A percentile compares a stretch with the other conserved stretches of the same genome.
Conservation (phyloP, 2,888 invertebrate genomes). For the Ectropis crepuscularia region DNA sequence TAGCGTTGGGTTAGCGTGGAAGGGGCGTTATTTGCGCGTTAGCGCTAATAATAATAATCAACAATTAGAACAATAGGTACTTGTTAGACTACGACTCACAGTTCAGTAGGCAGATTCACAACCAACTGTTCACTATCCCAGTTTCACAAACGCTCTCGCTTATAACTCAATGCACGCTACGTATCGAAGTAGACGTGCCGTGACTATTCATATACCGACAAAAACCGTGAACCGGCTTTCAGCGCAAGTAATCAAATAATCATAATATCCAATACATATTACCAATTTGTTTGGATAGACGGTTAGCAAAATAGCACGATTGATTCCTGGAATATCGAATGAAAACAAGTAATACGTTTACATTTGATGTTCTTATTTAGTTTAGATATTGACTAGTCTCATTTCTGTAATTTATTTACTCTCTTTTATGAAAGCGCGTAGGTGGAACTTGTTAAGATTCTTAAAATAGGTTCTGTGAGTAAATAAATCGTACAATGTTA, state of each 20-base stretch:
- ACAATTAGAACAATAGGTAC: too few relatives aligned
- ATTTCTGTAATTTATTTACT: neutral
- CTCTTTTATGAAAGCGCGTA: neutral
- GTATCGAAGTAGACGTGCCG: constrained; percentile 12
- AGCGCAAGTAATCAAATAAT: constrained; percentile 19
- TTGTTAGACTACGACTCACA: too few relatives aligned
- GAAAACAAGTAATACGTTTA: constrained; percentile 7
- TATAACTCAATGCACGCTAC: neutral
- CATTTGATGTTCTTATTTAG: constrained; percentile 8
- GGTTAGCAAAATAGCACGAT: constrained; percentile 8
- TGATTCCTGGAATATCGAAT: constrained; percentile 11
- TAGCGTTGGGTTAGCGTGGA: too few relatives aligned
- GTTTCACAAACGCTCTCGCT: constrained; percentile 3
- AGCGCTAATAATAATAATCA: too few relatives aligned
- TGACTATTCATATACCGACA: constrained; percentile 14
- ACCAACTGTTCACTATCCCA: too few relatives aligned
- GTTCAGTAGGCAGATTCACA: too few relatives aligned
- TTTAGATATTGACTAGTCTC: neutral
- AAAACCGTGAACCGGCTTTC: constrained; percentile 11
- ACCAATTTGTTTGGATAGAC: constrained; percentile 20
- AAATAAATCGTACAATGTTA: too few relatives aligned
- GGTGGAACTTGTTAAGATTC: neutral
- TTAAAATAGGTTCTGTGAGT: too few relatives aligned
- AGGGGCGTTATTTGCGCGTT: too few relatives aligned
- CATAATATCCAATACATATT: constrained; percentile 15